These are phyloP conservation scores for Sweltsa coloradensis DNA, from an alignment of 1,140 invertebrate genomes.

Conservation along the genomic window DNA sequence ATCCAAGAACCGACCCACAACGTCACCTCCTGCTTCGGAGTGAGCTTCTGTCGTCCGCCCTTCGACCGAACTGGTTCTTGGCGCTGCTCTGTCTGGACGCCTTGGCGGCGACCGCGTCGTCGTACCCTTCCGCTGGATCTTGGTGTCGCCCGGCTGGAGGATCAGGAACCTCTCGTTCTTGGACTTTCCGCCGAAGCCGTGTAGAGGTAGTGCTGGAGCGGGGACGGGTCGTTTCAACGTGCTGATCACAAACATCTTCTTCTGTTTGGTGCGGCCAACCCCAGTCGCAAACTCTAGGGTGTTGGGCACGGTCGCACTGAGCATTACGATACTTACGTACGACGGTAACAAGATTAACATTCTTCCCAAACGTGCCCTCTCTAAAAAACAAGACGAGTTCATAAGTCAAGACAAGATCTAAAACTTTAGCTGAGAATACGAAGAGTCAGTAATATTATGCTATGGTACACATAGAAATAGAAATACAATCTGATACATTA, in stretches of 20 bases:
- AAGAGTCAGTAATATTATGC: no score
- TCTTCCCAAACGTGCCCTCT: slow-evolving; percentile 99
- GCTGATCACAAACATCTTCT: slow-evolving; percentile 90
- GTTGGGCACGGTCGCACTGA: slow-evolving; percentile 97
- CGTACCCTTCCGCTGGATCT: slow-evolving; percentile 42
- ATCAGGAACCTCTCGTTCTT: slow-evolving; percentile 73
- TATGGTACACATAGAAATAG: no score
- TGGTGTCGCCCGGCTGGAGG: slow-evolving; percentile 63
- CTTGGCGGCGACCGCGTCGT: slow-evolving; percentile 55
- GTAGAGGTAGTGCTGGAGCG: slow-evolving; percentile 86
- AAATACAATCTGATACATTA: no score
- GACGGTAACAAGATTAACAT: slow-evolving; percentile 87
- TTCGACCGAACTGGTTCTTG: slow-evolving; percentile 43
- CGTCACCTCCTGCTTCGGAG: slow-evolving; percentile 58
- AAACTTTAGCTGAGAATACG: no score
- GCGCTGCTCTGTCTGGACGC: slow-evolving; percentile 42
- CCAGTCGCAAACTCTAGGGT: slow-evolving; percentile 93
- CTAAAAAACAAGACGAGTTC: slow-evolving; percentile 67
- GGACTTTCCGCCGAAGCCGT: slow-evolving; percentile 68
- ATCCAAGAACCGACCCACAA: slow-evolving; percentile 77
- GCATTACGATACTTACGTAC: slow-evolving; percentile 91
- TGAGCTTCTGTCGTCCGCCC: slow-evolving; percentile 18
- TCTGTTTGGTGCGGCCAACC: slow-evolving; percentile 87
- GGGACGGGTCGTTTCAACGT: slow-evolving; percentile 91
- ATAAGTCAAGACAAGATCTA: no score